Conservation (phyloP, 30 jellyfish, hydroid and myxozoan species). For the Pelagia noctiluca region DNA sequence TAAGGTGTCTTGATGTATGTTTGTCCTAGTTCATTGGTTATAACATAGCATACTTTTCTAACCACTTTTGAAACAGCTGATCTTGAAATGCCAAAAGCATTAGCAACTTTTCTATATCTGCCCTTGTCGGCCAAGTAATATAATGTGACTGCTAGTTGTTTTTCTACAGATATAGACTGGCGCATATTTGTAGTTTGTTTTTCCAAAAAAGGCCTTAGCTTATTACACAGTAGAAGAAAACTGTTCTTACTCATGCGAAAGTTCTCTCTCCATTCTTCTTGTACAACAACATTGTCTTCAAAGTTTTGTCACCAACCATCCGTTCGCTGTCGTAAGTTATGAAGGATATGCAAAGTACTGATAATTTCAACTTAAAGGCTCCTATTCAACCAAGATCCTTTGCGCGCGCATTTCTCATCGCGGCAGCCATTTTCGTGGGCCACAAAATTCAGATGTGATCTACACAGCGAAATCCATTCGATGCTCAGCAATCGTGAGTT, state of each 20-base stretch:
- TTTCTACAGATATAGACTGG: constrained; percentile 40
- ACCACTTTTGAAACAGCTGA: constrained; percentile 59
- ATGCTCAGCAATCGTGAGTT: too few species aligned
- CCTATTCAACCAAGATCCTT: too few species aligned
- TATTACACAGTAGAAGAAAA: constrained; percentile 21
- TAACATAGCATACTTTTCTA: constrained; percentile 27
- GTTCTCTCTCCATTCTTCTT: constrained; percentile 51
- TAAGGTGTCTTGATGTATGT: constrained; percentile 15
- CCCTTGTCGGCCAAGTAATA: constrained; percentile 70
- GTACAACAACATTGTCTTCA: constrained; percentile 33
- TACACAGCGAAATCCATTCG: too few species aligned
- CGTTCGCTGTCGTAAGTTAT: constrained; percentile 20
- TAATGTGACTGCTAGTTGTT: constrained; percentile 46
- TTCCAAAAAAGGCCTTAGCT: constrained; percentile 31
- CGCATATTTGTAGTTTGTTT: constrained; percentile 42
- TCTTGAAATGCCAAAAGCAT: constrained; percentile 67
- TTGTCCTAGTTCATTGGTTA: constrained; percentile 11
- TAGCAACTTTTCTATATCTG: constrained; percentile 56
- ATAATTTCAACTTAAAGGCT: constrained; percentile 21
- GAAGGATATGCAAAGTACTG: constrained; percentile 29
- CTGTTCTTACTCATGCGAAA: constrained; percentile 52
- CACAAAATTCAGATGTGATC: too few species aligned
- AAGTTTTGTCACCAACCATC: constrained; percentile 45
- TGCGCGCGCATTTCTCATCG: too few species aligned
- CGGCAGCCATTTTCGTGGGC: too few species aligned